Conservation (phyloP, 2,113 vertebrate species). For the Thermophis baileyi region DNA sequence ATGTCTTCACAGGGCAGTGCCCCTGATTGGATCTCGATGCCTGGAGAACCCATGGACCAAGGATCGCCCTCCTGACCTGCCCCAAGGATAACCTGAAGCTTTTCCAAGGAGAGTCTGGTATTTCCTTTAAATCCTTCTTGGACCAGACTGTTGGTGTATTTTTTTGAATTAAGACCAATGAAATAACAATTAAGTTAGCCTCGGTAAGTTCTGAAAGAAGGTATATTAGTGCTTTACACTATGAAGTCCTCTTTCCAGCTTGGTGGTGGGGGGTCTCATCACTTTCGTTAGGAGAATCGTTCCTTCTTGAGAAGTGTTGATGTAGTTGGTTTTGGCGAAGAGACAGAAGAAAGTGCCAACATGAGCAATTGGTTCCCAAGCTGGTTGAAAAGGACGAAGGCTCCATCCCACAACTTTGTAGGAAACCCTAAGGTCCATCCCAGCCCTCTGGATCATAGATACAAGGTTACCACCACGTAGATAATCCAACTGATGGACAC, state of each 20-base stretch:
- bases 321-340: neutral
- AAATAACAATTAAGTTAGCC: neutral
- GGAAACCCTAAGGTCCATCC: fast-evolving
- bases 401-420: neutral
- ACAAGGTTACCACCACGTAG: slow-evolving; percentile 74
- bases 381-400: neutral
- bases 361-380: neutral
- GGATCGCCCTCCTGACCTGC: neutral
- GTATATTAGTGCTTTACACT: neutral
- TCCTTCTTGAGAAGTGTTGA: neutral
- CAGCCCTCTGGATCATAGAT: slow-evolving; percentile 28
- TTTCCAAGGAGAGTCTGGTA: neutral
- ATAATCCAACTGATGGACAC: slow-evolving; percentile 75
- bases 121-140: neutral
- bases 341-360: neutral
- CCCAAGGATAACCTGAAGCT: neutral
- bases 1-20: neutral
- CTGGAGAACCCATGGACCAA: neutral
- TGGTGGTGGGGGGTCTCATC: neutral
- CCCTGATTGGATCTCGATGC: neutral
- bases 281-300: neutral
- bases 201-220: neutral
- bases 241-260: neutral
- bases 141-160: neutral
- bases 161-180: neutral